Conservation (phyloP, 2,888 invertebrate species). For the Melinaea menophilus region DNA sequence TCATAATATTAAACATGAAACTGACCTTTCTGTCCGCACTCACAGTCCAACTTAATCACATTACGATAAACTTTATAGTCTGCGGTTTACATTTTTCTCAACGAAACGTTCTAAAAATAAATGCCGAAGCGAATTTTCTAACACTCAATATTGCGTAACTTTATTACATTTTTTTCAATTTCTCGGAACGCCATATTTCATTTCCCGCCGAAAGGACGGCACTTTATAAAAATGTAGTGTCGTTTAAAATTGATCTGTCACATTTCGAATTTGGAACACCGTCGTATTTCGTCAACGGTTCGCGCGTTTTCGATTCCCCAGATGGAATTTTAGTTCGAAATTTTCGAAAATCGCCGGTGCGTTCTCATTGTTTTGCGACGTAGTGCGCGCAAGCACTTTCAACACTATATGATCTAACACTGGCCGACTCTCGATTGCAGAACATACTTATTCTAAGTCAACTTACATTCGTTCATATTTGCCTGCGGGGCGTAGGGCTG, state of each 20-base stretch:
- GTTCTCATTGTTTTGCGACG: slow-evolving; percentile 65
- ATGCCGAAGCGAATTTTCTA: slow-evolving; percentile 29
- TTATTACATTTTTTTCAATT: slow-evolving; percentile 61
- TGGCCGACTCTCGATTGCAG: slow-evolving; percentile 75
- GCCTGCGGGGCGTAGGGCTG: slow-evolving; percentile 76
- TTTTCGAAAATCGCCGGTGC: slow-evolving; percentile 47
- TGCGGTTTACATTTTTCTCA: slow-evolving; percentile 31
- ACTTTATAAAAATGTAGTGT: slow-evolving; percentile 12
- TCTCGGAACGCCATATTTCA: slow-evolving; percentile 44
- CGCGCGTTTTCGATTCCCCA: slow-evolving; percentile 40
- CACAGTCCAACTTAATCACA: slow-evolving; percentile 36
- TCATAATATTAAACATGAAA: slow-evolving; percentile 20
- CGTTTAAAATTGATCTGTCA: slow-evolving; percentile 38
- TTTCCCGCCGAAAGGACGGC: slow-evolving; percentile 25
- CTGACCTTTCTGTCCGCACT: slow-evolving; percentile 27
- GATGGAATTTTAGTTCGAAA: slow-evolving; percentile 35
- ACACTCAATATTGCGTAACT: slow-evolving; percentile 42
- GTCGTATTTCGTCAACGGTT: slow-evolving; percentile 29
- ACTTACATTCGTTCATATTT: slow-evolving; percentile 79
- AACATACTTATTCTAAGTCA: slow-evolving; percentile 79
- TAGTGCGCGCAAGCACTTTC: slow-evolving; percentile 74
- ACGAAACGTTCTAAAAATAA: slow-evolving; percentile 28
- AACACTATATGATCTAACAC: slow-evolving; percentile 79
- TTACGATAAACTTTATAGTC: slow-evolving; percentile 26
- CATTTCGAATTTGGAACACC: slow-evolving; percentile 44